Evolutionary conservation across 2,888 invertebrate genomes (phyloP).

Genomic region (Parasteatoda lunata): DNA sequence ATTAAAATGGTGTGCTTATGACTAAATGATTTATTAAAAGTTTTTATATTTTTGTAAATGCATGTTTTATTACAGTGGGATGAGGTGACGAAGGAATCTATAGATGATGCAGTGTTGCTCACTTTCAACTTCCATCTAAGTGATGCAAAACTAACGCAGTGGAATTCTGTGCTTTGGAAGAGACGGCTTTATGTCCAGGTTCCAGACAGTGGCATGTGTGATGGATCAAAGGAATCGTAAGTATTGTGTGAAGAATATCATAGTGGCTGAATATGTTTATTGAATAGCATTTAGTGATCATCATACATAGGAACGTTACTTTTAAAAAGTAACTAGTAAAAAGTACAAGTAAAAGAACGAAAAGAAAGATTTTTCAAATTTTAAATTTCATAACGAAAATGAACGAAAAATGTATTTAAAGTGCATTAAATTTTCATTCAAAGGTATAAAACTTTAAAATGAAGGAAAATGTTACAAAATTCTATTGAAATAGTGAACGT

Average conservation of each 20-base stretch:
- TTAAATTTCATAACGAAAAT: no score
- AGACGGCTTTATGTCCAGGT: conserved; percentile 91
- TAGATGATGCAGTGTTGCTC: conserved; percentile 63
- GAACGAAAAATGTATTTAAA: no score
- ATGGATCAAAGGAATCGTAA: conserved; percentile 92
- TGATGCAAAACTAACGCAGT: conserved; percentile 74
- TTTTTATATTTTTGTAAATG: background rate
- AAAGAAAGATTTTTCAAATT: no score
- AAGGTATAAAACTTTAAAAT: no score
- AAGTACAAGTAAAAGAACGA: no score
- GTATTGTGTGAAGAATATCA: conserved; percentile 8
- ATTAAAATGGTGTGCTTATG: background rate
- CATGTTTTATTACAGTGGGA: conserved; percentile 40
- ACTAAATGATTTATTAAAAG: background rate
- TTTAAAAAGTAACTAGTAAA: no score
- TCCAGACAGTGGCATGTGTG: conserved; percentile 88
- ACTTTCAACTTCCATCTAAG: conserved; percentile 68
- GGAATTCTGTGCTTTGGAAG: conserved; percentile 88
- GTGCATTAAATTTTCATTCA: no score
- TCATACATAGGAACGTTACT: no score
- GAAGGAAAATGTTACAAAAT: no score
- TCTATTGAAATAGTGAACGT: no score
- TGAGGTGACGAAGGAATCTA: conserved; percentile 69
- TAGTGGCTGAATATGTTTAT: no score
- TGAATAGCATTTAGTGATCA: no score